A percentile compares a stretch with the other conserved stretches of the same genome.
Conservation (phyloP, 2,888 invertebrate genomes). For the Cheilosia scutellata region DNA sequence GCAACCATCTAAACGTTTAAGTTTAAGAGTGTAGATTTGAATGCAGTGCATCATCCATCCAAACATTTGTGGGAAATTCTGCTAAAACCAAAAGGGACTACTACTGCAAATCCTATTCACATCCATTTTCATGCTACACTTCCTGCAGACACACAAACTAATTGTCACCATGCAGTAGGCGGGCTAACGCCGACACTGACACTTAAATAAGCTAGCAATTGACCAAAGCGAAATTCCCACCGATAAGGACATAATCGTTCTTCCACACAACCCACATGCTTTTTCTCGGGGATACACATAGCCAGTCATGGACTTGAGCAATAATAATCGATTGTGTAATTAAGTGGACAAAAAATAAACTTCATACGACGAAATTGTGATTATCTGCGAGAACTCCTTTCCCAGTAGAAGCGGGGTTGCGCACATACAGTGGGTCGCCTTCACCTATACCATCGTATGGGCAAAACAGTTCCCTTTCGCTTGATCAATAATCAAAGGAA, state of each 20-base stretch:
- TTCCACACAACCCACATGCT: conserved; percentile 5
- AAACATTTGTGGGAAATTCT: too few species aligned
- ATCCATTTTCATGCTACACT: not conserved
- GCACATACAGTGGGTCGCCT: too few species aligned
- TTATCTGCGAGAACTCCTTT: not conserved
- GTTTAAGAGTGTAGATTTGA: too few species aligned
- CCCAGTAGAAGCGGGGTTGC: too few species aligned
- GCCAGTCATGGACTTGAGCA: conserved; percentile 2
- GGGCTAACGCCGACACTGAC: not conserved
- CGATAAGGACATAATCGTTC: conserved; percentile 25
- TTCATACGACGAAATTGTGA: not conserved
- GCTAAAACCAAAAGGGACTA: not conserved
- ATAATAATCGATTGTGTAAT: conserved; percentile 58
- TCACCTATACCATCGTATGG: too few species aligned
- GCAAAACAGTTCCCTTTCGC: conserved; percentile 5
- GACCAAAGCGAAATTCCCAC: not conserved
- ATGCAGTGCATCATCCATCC: too few species aligned
- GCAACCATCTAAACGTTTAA: too few species aligned
- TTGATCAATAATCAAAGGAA: conserved; percentile 63
- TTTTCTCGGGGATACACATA: not conserved
- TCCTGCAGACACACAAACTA: not conserved
- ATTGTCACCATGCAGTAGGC: not conserved
- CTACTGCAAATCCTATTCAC: not conserved
- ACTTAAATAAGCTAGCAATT: not conserved
- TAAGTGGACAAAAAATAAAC: conserved; percentile 29